Conservation (phyloP, 2,797 vertebrate genomes). For the Coracias cyanogaster region DNA sequence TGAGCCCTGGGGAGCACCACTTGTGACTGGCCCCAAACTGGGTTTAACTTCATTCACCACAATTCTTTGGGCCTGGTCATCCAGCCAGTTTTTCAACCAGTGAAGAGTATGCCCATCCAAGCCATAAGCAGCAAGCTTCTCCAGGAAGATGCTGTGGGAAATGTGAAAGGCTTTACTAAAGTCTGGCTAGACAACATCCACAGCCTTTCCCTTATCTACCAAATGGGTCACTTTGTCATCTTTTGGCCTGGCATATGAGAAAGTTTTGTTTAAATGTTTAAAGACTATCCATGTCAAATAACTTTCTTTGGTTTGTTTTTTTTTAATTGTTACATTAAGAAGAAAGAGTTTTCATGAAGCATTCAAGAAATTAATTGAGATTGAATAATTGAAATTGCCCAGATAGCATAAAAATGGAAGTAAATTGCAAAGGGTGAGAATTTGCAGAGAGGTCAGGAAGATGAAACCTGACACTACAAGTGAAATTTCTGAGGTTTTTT, state of each 20-base stretch:
- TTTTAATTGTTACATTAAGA: not conserved
- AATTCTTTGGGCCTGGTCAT: too few species aligned
- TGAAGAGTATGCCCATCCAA: too few species aligned
- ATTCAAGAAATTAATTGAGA: not conserved
- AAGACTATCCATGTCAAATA: not conserved
- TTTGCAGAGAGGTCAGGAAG: not conserved
- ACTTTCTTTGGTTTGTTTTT: not conserved
- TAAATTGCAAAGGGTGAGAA: not conserved
- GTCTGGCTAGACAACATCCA: too few species aligned
- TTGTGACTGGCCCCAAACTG: too few species aligned
- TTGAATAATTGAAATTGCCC: not conserved
- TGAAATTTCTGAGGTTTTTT: not conserved
- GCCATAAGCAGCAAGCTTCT: too few species aligned
- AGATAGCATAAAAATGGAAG: not conserved
- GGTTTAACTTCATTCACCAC: too few species aligned
- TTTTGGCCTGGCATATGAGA: not conserved
- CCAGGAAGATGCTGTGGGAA: too few species aligned
- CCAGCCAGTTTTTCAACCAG: too few species aligned
- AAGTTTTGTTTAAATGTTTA: not conserved
- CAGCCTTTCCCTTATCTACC: too few species aligned
- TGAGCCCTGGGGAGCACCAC: too few species aligned
- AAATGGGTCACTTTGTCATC: not conserved
- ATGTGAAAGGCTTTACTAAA: too few species aligned
- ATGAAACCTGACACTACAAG: not conserved
- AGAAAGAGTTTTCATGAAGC: not conserved